Percentiles rank a stretch among this genome's conserved stretches.
These are phyloP conservation scores for Danio tinwini DNA, from an alignment of 2,797 vertebrate genomes.

Conservation along the genomic window DNA sequence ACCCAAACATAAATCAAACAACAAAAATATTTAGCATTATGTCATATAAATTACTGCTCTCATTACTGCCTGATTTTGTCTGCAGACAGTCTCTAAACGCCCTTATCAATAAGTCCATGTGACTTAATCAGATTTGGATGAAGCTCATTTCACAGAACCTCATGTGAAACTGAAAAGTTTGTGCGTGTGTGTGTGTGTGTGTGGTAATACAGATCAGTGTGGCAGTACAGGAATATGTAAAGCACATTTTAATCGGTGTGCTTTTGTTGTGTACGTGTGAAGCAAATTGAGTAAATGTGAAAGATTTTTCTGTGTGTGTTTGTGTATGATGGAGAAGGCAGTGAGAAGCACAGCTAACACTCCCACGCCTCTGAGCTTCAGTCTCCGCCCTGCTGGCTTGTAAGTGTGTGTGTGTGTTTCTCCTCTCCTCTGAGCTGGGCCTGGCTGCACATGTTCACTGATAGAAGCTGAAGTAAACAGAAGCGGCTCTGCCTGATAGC, in stretches of 20 bases:
- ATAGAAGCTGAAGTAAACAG: constrained; percentile 77
- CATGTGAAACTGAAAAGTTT: neutral
- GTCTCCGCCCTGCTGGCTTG: constrained; percentile 27
- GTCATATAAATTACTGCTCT: neutral
- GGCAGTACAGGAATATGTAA: neutral
- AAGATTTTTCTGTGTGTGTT: neutral
- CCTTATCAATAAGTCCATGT: neutral
- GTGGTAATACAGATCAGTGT: neutral
- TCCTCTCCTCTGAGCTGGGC: constrained; percentile 36
- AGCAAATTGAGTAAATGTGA: neutral
- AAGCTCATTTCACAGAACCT: neutral
- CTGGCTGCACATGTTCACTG: constrained; percentile 65
- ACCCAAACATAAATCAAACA: neutral
- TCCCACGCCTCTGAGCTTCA: constrained; percentile 33
- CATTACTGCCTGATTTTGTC: neutral
- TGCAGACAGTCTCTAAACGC: neutral
- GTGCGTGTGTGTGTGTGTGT: neutral
- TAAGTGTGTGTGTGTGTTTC: constrained; percentile 1
- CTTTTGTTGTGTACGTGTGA: neutral
- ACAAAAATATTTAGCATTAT: neutral
- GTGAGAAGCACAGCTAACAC: constrained; percentile 42
- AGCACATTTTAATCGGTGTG: neutral
- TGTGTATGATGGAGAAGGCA: constrained; percentile 44
- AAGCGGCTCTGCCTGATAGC: constrained; percentile 68
- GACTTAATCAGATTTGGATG: neutral